Percentiles rank a stretch among this genome's conserved stretches.
Evolutionary conservation across 2,888 invertebrate genomes (phyloP).

Genomic region (Phyllotreta cruciferae): DNA sequence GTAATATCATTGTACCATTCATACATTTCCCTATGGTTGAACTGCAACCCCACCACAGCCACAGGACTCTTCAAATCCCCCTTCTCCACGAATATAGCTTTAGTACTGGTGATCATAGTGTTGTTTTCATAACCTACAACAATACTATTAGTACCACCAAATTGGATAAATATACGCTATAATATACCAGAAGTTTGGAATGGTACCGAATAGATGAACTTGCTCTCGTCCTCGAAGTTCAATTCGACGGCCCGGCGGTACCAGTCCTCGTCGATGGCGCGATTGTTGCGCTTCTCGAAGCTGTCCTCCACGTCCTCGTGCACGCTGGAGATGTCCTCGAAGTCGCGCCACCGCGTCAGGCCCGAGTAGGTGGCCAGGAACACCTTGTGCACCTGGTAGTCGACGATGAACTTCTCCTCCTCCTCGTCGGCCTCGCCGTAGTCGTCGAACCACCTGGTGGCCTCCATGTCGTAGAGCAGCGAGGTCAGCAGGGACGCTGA

Average conservation of each 20-base stretch:
- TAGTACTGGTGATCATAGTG: slow-evolving; percentile 82
- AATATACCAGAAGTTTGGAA: slow-evolving; percentile 64
- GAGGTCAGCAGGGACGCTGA: slow-evolving; percentile 35
- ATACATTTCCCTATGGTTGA: slow-evolving; percentile 78
- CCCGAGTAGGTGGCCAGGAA: slow-evolving; percentile 91
- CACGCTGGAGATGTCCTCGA: slow-evolving; percentile 40
- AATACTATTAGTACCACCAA: slow-evolving; percentile 1
- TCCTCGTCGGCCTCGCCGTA: slow-evolving; percentile 42
- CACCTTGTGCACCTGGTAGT: slow-evolving; percentile 59
- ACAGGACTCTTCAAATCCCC: slow-evolving; percentile 69
- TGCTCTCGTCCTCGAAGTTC: slow-evolving; percentile 75
- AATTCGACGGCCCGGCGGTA: slow-evolving; percentile 88
- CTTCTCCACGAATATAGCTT: slow-evolving; percentile 75
- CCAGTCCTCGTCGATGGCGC: slow-evolving; percentile 87
- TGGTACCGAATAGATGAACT: slow-evolving; percentile 82
- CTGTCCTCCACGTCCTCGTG: slow-evolving; percentile 58
- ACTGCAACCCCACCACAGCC: slow-evolving; percentile 80
- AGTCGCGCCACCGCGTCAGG: slow-evolving; percentile 79
- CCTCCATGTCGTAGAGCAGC: slow-evolving; percentile 52
- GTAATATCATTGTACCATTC: slow-evolving; percentile 83
- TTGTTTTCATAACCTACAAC: slow-evolving; percentile 59
- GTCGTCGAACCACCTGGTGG: slow-evolving; percentile 52
- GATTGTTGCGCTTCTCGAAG: slow-evolving; percentile 64
- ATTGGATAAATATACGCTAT: not conserved
- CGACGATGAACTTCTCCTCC: slow-evolving; percentile 33